Evolutionary conservation across 2,888 invertebrate genomes (phyloP).

Genomic region (Capitulum mitella): DNA sequence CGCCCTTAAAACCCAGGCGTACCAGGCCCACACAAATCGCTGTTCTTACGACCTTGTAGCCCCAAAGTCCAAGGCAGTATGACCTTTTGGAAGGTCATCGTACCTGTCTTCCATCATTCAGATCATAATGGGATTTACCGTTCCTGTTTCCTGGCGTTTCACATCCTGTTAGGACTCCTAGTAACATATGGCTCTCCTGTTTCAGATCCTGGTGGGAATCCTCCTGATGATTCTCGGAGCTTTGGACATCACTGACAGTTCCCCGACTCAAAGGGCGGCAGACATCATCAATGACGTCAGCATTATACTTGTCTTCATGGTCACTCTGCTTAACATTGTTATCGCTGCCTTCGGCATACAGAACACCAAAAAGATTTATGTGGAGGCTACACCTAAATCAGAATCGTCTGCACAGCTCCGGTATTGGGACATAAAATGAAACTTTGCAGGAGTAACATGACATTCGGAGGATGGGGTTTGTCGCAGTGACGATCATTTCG

Average conservation of each 20-base stretch:
- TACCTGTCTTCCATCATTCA: too few relatives aligned
- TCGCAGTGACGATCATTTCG: too few relatives aligned
- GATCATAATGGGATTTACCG: too few relatives aligned
- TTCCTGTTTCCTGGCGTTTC: too few relatives aligned
- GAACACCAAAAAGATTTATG: constrained; percentile 47
- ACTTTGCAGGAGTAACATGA: too few relatives aligned
- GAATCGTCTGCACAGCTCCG: not conserved
- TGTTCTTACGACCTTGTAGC: too few relatives aligned
- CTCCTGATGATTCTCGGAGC: constrained; percentile 75
- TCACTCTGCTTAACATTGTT: constrained; percentile 70
- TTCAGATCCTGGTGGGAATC: constrained; percentile 69
- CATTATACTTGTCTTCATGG: constrained; percentile 68
- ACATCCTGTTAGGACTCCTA: too few relatives aligned
- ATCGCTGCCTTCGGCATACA: constrained; percentile 79
- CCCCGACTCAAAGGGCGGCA: constrained; percentile 64
- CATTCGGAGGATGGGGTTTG: too few relatives aligned
- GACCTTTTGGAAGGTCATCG: too few relatives aligned
- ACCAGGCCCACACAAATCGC: too few relatives aligned
- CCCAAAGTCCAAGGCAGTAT: too few relatives aligned
- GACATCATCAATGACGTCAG: constrained; percentile 70
- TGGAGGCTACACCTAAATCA: not conserved
- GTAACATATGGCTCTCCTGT: not conserved
- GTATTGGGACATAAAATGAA: not conserved
- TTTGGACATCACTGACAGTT: constrained; percentile 61
- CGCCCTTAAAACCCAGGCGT: too few relatives aligned